Evolutionary conservation across 2,113 vertebrate species (phyloP), one percentile per base, ranked within the genome.

Genomic region (Xerus inauris): DNA sequence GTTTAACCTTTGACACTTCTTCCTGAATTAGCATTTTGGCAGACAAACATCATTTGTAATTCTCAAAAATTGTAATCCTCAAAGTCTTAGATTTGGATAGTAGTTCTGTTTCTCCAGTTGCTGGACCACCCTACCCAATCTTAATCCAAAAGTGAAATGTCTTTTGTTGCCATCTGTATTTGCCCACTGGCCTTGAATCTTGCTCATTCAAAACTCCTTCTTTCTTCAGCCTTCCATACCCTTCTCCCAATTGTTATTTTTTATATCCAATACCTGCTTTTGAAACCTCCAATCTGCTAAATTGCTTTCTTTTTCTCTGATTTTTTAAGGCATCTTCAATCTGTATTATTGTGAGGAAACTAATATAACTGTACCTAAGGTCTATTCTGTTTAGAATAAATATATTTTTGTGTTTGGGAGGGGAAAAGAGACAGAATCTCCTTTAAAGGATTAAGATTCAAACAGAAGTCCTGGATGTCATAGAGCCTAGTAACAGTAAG

Each of bases 101-200:
- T 32, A 49, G 20, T 67, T n/a, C 5, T 16, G 8, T 30, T 19
- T 42, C 40, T 51, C 40, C 13, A 38, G 0, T 3, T 22, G 35
- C 54, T n/a, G 0, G 11, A 11, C 14, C n/a, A 8, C 13, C 62
- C 54, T 40, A 49, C 40, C n/a, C 30, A 67, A 0, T 67, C 51
- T 69, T 59, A 67, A 28, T 16, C 24, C 47, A 20, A 8, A 54
- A 54, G 11, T 7, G 4, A 80, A 73, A 45, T 2, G 5, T 13
- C 19, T 13, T 1, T 3, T 6, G 3, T 19, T 1, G 16, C 24
- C 7, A 42, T 12, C n/a, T n/a, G 7, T 4, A 12, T 16, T 57
- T 26, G 28, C 65, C 40, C 3, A 8, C 26, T 26, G 8, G 13
- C 28, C 45, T 77, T 38, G 13, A 38, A 5, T 83, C 57, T 51